phyloP scores from a whole-genome alignment of 23 tunicate species.

The Oikopleura vanhoeffeni region DNA sequence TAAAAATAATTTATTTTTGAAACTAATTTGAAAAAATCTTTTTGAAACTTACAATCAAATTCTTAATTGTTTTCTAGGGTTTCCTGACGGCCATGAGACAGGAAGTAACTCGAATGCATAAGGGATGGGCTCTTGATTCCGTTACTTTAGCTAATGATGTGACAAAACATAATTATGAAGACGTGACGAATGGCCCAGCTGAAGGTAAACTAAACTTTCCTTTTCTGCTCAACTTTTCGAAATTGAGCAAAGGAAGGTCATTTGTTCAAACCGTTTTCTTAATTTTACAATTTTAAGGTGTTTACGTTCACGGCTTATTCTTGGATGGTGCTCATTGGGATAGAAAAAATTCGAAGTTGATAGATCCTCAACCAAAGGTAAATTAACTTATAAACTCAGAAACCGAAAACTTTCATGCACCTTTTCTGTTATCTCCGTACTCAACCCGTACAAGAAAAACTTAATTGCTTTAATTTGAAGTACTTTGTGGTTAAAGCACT shows the following conservation, averaged over 20 bases:
- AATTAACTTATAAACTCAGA: no score
- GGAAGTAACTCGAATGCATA: constrained; percentile 71
- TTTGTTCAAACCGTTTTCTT: neutral
- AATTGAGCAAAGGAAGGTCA: no score
- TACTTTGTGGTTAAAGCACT: no score
- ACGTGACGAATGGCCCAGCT: constrained; percentile 21
- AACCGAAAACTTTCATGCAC: no score
- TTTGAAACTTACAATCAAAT: no score
- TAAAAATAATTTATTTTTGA: no score
- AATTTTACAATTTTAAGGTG: constrained; percentile 48
- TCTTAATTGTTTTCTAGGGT: constrained; percentile 28
- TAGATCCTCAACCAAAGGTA: constrained; percentile 76
- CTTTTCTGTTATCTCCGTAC: no score
- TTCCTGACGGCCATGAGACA: constrained; percentile 88
- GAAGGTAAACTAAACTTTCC: no score
- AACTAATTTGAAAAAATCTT: no score
- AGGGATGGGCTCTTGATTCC: constrained; percentile 76
- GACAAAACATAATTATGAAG: constrained; percentile 61
- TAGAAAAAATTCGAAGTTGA: constrained; percentile 44
- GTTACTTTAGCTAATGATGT: constrained; percentile 72
- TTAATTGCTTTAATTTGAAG: no score
- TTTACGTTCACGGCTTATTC: constrained; percentile 70
- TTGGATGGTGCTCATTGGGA: constrained; percentile 96
- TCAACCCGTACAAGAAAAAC: no score
- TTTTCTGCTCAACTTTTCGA: no score